Base-by-base conservation (phyloP, 2,888 invertebrate species). In the Pyrrhia umbra region DNA sequence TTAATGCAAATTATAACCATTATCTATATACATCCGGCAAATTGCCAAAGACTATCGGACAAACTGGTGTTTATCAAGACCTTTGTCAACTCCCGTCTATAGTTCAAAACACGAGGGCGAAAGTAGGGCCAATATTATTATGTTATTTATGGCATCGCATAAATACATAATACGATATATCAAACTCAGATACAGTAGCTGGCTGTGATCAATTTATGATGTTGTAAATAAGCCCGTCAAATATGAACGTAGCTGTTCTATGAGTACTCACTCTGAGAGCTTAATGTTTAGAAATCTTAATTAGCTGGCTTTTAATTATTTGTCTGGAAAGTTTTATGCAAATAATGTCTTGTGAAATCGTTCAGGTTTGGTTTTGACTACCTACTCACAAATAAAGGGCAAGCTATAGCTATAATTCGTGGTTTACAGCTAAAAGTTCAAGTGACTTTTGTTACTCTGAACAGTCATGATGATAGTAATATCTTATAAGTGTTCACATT, bases 21-120 rank as follows among this genome's bases (percentile, higher is more conserved):
- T 88, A 89, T 87, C 85, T 81, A 74, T 63, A 79, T 80, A 90
- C 90, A 91, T 92, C 91, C 92, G 91, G 91, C 89, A 91, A 92
- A 91, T 91, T 89, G 85, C 86, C 85, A 83, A 89, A 89, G 88
- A 80, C 81, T 89, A 89, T 88, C 86, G 79, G 75, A 81, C 85
- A 82, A 85, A 88, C 80, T 81, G 72, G 69, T 79, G 76, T 82
- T 92, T 92, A 90, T 92, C 92, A 72, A 79, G 88, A 91, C 90
- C 90, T 91, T 89, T 91, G 89, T 83, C 88, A 85, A 73, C 83
- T 85, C 68, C 71, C 68, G 63, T 66, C 79, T 69, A 68, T 77
- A 75, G 82, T 83, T 90, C 87, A 86, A 85, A 88, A 86, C 85
- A 85, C 70, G 82, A 82, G 77, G 81, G 80, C 84, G 80, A 86